Conservation (phyloP, 2,888 invertebrate species). For the Sicus ferrugineus region DNA sequence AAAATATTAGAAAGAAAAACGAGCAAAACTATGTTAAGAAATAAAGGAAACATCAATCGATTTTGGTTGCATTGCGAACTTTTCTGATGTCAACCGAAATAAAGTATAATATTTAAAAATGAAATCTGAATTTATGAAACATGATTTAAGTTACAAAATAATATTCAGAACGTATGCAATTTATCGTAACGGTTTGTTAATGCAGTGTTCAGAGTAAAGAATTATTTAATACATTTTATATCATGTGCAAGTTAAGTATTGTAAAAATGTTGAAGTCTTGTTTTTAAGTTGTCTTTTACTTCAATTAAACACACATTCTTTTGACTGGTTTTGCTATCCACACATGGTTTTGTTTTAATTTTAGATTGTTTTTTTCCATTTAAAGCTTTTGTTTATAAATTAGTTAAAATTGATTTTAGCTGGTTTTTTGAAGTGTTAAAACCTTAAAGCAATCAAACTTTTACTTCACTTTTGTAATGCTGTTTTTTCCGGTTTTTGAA, state of each 20-base stretch:
- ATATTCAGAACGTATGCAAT: background rate
- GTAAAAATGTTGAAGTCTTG: conserved; percentile 14
- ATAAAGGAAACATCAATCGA: too few species aligned
- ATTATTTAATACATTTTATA: conserved; percentile 8
- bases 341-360: background rate
- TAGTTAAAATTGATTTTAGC: too few species aligned
- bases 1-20: background rate
- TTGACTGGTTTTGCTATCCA: conserved; percentile 1
- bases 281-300: background rate
- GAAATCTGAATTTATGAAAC: background rate
- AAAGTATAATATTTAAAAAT: background rate
- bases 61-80: too few species aligned
- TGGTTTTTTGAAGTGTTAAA: too few species aligned
- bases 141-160: background rate
- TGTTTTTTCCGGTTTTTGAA: too few species aligned
- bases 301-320: background rate
- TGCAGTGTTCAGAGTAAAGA: conserved; percentile 20
- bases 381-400: background rate
- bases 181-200: too few species aligned
- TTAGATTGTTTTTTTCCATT: conserved; percentile 5
- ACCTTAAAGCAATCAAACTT: background rate
- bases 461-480: background rate
- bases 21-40: too few species aligned
- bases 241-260: background rate
- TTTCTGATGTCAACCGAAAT: too few species aligned